Percentiles rank a stretch among this genome's conserved stretches.
phyloP scores from a whole-genome alignment of 2,888 invertebrate genomes.

The Hirtodrosophila cameraria region DNA sequence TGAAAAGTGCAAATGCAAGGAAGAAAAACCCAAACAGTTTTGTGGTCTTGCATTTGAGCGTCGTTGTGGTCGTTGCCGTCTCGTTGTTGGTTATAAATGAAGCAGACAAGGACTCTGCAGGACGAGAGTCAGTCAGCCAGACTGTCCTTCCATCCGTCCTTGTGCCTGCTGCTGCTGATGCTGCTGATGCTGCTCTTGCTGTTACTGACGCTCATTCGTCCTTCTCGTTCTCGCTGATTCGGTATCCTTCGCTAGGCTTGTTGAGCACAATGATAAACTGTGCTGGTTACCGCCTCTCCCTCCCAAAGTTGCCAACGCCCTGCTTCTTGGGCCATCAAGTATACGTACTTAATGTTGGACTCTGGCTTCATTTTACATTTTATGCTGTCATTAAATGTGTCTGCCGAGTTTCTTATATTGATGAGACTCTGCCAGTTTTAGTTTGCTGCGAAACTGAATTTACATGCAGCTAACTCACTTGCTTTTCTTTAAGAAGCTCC shows the following conservation, averaged over 20 bases:
- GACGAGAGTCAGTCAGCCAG: constrained; percentile 11
- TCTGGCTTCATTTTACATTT: constrained; percentile 54
- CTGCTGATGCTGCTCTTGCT: constrained; percentile 8
- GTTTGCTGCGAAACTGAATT: constrained; percentile 35
- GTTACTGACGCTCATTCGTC: constrained; percentile 46
- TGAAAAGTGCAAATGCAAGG: constrained; percentile 59
- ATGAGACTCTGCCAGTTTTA: constrained; percentile 35
- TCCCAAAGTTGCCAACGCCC: neutral
- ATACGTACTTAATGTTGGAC: constrained; percentile 6
- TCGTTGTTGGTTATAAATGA: constrained; percentile 62
- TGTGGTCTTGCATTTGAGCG: constrained; percentile 70
- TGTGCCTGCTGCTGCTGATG: neutral
- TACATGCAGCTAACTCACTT: constrained; percentile 8
- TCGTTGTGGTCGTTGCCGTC: constrained; percentile 59
- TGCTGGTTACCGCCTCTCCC: constrained; percentile 12
- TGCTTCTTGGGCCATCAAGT: neutral
- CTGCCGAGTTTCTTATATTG: constrained; percentile 46
- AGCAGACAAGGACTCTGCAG: constrained; percentile 37
- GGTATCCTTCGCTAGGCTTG: constrained; percentile 58
- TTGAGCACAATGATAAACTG: constrained; percentile 72
- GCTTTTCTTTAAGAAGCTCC: neutral
- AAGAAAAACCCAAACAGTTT: constrained; percentile 70
- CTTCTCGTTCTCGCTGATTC: constrained; percentile 57
- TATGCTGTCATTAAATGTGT: constrained; percentile 58
- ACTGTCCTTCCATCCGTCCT: neutral